Evolutionary conservation across 2,888 invertebrate genomes (phyloP), one percentile per base, ranked within the genome.

Genomic region (Tetragnatha montana): DNA sequence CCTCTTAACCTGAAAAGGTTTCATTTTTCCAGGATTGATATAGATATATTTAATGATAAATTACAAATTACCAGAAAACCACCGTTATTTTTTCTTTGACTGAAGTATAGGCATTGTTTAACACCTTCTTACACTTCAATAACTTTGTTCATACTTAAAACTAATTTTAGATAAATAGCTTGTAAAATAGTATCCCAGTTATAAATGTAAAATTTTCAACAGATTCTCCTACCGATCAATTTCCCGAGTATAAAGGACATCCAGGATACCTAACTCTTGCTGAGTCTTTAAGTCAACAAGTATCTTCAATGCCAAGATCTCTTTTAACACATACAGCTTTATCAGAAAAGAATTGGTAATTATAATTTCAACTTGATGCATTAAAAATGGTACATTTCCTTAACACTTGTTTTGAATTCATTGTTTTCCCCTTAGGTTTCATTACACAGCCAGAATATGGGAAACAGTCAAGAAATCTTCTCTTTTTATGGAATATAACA

Each of bases 381-480:
- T 68, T n/a, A 68, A 68, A 4, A 71, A 21, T 81, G 49, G n/a
- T 79, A 17, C 2, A 8, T 4, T 49, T 47, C 70, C 8, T 81
- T n/a, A 35, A 70, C n/a, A n/a, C 8, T 19, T 10, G 35, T 7
- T 69, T 80, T 68, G n/a, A n/a, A 47, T 71, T 70, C 47, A 47
- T 75, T 75, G 74, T 91, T 91, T 69, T 75, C 75, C 49, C 92
- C 91, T 79, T 91, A 95, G 95, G 95, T 95, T 96, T 93, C 96
- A 96, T 92, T 97, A 96, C 94, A 96, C 96, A 93, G 95, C 95
- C 75, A 96, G 96, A 93, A 96, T 96, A 0, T 97, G 97, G 96
- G 97, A 97, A 92, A 96, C 96, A 73, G 96, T 97, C 81, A 96
- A 96, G 92, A 97, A 97, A 92, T 97, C 96, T 93, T 96, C 96